Evolutionary conservation across 2,797 vertebrate species (phyloP), one percentile per base, ranked within the genome.

Genomic region (Echiichthys vipera): DNA sequence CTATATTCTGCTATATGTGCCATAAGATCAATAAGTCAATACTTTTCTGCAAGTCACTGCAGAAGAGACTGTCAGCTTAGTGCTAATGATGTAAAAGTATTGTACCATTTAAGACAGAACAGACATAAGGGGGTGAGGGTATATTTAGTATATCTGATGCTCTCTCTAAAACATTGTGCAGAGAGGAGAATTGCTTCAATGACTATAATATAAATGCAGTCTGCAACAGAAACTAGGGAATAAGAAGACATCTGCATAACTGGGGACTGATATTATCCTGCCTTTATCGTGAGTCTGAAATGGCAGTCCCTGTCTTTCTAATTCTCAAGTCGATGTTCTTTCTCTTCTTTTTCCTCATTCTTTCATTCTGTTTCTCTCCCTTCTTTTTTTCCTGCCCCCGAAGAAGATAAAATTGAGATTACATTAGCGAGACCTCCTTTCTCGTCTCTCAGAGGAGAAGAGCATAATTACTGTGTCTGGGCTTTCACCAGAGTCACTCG

Each of bases 381-480:
- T 81, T 83, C 77, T 74, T 88, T 40, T 54, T 64, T 73, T 81
- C 43, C 55, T 11, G 25, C 65, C 76, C 59, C 63, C 57, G 30
- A 65, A 81, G 82, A 80, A 74, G 71, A 75, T 77, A 73, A 73
- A 79, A 77, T 71, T 79, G 65, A 84, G 85, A 91, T 89, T 84
- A 81, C 71, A 86, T 90, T 89, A 88, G 77, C 70, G 61, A 85
- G 81, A 76, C 64, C 80, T 84, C 70, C 64, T 84, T 85, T 84
- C 77, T 81, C 74, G 74, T 81, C 67, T 84, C 83, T 88, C 83
- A 58, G 61, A 53, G 82, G 78, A 81, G 62, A 63, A 58, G 63
- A 80, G 77, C 39, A 59, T 91, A 90, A 91, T 90, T 89, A 88
- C 84, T 74, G 59, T 34, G 80, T 70, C 84, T 89, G 74, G 80